These are phyloP conservation scores for Actenoides hombroni DNA, from an alignment of 2,113 vertebrate species.

Conservation along the genomic window DNA sequence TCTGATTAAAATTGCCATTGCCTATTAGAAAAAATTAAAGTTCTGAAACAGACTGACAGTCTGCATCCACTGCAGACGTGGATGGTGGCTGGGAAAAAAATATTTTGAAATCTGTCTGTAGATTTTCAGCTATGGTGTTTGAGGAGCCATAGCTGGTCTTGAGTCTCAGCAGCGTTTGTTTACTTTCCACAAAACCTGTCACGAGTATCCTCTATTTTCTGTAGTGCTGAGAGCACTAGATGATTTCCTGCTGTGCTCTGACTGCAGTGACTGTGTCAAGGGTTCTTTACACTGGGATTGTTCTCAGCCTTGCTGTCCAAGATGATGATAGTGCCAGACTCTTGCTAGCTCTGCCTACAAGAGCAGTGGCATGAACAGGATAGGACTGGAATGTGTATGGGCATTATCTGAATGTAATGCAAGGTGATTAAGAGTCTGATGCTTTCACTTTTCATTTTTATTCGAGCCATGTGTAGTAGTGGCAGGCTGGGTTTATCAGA, in stretches of 20 bases:
- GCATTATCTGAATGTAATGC: background rate
- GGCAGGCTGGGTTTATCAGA: background rate
- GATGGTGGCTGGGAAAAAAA: background rate
- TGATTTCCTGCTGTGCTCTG: background rate
- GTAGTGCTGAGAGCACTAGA: background rate
- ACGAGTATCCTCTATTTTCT: background rate
- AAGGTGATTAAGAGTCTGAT: background rate
- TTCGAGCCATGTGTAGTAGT: background rate
- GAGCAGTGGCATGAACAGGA: background rate
- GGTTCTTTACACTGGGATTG: background rate
- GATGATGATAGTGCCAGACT: background rate
- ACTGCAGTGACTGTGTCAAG: background rate
- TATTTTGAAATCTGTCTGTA: background rate
- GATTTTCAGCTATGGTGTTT: background rate
- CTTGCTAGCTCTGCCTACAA: background rate
- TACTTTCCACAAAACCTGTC: background rate
- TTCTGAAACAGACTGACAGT: background rate
- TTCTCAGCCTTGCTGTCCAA: background rate
- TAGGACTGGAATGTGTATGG: background rate
- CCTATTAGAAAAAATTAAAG: background rate
- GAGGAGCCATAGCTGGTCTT: background rate
- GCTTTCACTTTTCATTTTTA: background rate
- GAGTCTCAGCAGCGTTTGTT: background rate
- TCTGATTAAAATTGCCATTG: background rate
- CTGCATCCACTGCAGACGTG: background rate